phyloP scores from a whole-genome alignment of 2,888 invertebrate genomes.

The Phengaris arion region DNA sequence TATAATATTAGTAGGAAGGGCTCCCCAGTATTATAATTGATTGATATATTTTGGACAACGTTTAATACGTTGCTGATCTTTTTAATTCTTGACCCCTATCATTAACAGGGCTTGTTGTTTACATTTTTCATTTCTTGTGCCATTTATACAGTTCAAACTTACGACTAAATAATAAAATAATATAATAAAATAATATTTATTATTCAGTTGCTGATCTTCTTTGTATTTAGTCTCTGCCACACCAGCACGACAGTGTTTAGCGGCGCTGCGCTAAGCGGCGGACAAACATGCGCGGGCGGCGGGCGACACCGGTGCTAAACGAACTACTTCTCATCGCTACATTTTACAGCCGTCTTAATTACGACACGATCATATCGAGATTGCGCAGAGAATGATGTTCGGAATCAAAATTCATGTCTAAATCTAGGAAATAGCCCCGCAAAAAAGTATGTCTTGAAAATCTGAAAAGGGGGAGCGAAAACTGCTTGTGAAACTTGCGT shows the following conservation, averaged over 20 bases:
- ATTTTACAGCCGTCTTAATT: slow-evolving; percentile 25
- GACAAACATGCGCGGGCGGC: slow-evolving; percentile 71
- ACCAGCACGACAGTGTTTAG: slow-evolving; percentile 63
- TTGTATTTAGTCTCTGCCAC: slow-evolving; percentile 38
- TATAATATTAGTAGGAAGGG: no score
- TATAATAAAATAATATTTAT: no score
- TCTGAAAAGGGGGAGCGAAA: neutral
- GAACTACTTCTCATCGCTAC: slow-evolving; percentile 59
- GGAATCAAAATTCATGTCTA: slow-evolving; percentile 1
- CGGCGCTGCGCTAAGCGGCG: slow-evolving; percentile 65
- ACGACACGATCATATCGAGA: slow-evolving; percentile 14
- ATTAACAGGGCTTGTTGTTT: no score
- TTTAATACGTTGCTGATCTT: no score
- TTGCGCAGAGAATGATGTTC: neutral
- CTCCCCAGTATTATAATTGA: no score
- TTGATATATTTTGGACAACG: no score
- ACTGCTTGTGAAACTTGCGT: neutral
- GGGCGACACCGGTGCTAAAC: slow-evolving; percentile 65
- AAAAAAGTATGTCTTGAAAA: neutral
- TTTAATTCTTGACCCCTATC: no score
- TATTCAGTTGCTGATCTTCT: neutral
- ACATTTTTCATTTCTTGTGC: no score
- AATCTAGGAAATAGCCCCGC: neutral
- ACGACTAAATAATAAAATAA: no score
- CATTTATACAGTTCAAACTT: no score